These are phyloP conservation scores for Lampropteryx suffumata DNA, from an alignment of 2,888 invertebrate genomes.

Conservation along the genomic window DNA sequence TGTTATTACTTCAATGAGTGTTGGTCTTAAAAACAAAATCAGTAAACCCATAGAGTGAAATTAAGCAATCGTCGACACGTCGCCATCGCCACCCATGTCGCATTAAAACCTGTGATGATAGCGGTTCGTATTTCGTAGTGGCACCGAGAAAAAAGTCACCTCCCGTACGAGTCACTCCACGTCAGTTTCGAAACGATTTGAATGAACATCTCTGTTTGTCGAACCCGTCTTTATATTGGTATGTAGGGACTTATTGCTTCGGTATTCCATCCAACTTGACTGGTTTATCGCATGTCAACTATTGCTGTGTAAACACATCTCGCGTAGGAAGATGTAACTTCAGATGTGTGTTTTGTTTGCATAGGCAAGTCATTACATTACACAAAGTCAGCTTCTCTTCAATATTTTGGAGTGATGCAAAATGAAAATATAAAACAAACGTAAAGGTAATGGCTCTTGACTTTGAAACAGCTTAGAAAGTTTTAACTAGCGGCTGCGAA, in stretches of 20 bases:
- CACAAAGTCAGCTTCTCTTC: slow-evolving; percentile 23
- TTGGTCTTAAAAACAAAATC: slow-evolving; percentile 21
- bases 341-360: slow-evolving; percentile 36
- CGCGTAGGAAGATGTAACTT: slow-evolving; percentile 49
- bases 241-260: slow-evolving; percentile 35
- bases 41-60: slow-evolving; percentile 33
- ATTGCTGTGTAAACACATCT: slow-evolving; percentile 26
- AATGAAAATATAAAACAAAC: slow-evolving; percentile 35
- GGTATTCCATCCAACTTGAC: slow-evolving; percentile 46
- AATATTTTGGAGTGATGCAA: slow-evolving; percentile 34
- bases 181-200: slow-evolving; percentile 42
- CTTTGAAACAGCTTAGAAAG: slow-evolving; percentile 44
- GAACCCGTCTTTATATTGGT: slow-evolving; percentile 26
- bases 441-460: slow-evolving; percentile 45
- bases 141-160: slow-evolving; percentile 44
- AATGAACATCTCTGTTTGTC: slow-evolving; percentile 47
- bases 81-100: slow-evolving; percentile 43
- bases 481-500: slow-evolving; percentile 44
- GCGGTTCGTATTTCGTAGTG: slow-evolving; percentile 42
- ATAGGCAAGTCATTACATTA: slow-evolving; percentile 21
- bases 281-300: slow-evolving; percentile 54
- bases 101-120: slow-evolving; percentile 35
- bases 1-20: too few species aligned
- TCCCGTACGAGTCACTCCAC: slow-evolving; percentile 47
- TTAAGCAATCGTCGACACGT: slow-evolving; percentile 35